Conservation (phyloP, 1,140 invertebrate species). For the Pogonus chalceus region DNA sequence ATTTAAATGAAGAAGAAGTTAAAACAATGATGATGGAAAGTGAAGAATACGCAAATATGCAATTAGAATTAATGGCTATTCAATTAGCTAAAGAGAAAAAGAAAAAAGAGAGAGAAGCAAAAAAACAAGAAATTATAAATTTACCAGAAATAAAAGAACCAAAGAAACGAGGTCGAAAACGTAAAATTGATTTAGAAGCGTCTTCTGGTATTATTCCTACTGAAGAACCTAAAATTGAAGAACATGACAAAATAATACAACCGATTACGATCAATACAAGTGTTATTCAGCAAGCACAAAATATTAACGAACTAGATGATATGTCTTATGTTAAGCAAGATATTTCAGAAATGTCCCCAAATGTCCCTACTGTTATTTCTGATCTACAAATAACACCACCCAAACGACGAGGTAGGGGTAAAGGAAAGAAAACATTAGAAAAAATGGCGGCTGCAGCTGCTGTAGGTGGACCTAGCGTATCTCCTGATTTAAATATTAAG, state of each 20-base stretch:
- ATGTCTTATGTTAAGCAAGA: background rate
- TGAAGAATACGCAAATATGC: slow-evolving; percentile 47
- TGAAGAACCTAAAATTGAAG: background rate
- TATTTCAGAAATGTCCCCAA: background rate
- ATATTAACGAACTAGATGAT: too few relatives aligned
- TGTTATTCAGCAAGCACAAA: too few relatives aligned
- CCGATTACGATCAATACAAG: too few relatives aligned
- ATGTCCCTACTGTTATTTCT: slow-evolving; percentile 6
- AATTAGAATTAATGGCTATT: slow-evolving; percentile 41
- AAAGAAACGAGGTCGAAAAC: slow-evolving; percentile 31
- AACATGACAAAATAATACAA: too few relatives aligned
- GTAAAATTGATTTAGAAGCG: slow-evolving; percentile 13
- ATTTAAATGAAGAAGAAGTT: slow-evolving; percentile 44
- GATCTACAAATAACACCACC: slow-evolving; percentile 28
- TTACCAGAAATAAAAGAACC: slow-evolving; percentile 22
- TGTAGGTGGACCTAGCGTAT: slow-evolving; percentile 23
- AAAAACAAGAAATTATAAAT: slow-evolving; percentile 32
- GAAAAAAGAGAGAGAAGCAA: slow-evolving; percentile 41
- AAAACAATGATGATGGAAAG: slow-evolving; percentile 51
- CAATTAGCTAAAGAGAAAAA: slow-evolving; percentile 42
- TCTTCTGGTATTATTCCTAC: slow-evolving; percentile 2
- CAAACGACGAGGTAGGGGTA: slow-evolving; percentile 42
- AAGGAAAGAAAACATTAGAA: slow-evolving; percentile 46
- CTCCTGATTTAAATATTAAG: background rate
- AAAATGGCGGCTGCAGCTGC: slow-evolving; percentile 39